Evolutionary conservation across 2,113 vertebrate species (phyloP).

Genomic region (Hydrolagus affinis): DNA sequence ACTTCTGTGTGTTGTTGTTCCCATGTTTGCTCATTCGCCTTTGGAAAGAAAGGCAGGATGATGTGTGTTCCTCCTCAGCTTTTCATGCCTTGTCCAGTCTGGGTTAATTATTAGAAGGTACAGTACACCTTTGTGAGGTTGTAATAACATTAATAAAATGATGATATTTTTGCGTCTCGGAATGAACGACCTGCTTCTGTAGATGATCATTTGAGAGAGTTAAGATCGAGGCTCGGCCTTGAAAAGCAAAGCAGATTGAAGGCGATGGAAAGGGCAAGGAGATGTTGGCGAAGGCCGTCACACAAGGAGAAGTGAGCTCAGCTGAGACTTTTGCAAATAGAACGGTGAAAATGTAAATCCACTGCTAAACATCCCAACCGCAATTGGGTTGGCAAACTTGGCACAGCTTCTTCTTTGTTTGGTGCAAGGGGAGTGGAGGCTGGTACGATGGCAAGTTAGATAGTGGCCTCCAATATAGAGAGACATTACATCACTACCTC

Average conservation of each 20-base stretch:
- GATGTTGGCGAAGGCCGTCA: neutral
- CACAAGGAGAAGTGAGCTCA: conserved; percentile 33
- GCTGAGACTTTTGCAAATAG: conserved; percentile 35
- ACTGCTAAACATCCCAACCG: no score
- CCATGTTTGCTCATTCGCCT: neutral
- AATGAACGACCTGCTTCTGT: no score
- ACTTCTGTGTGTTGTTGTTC: neutral
- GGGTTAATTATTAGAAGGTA: neutral
- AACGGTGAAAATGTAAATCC: conserved; percentile 33
- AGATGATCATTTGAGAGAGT: no score
- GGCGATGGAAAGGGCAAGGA: neutral
- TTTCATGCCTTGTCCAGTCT: neutral
- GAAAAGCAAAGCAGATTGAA: neutral
- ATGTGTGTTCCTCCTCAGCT: no score
- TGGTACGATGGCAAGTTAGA: no score
- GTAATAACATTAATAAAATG: no score
- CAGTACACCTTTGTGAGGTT: neutral
- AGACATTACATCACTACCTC: no score
- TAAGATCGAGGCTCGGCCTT: no score
- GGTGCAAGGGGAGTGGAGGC: conserved; percentile 51
- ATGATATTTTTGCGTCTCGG: no score
- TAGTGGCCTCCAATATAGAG: no score
- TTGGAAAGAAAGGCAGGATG: neutral
- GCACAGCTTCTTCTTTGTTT: conserved; percentile 55
- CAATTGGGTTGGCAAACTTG: conserved; percentile 29